Percentiles rank a stretch among this genome's conserved stretches.
Evolutionary conservation across 2,797 vertebrate species (phyloP).

Genomic region (Dryobates pubescens): DNA sequence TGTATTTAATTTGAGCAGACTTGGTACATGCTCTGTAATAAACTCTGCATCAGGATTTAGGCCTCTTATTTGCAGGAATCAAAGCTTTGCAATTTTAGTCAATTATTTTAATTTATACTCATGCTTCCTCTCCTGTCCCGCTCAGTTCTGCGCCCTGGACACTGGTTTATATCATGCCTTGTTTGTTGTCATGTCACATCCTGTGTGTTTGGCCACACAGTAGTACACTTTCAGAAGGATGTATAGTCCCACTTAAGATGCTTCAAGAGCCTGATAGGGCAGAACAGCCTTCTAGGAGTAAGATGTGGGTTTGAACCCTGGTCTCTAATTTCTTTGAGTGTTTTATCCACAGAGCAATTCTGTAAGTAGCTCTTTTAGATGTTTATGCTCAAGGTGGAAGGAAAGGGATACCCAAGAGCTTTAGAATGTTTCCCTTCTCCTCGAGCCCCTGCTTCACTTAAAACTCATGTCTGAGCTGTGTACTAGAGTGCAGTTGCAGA

Average conservation of each 20-base stretch:
- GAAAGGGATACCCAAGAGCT: not conserved
- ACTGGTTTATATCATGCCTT: not conserved
- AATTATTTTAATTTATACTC: not conserved
- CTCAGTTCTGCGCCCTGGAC: not conserved
- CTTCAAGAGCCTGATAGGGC: not conserved
- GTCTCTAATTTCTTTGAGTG: not conserved
- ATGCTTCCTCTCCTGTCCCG: not conserved
- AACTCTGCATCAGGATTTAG: not conserved
- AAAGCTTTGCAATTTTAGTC: not conserved
- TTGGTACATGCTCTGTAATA: not conserved
- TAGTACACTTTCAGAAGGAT: not conserved
- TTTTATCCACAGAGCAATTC: not conserved
- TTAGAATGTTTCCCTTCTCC: not conserved
- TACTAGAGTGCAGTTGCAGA: not conserved
- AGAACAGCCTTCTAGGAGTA: not conserved
- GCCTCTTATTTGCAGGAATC: not conserved
- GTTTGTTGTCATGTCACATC: not conserved
- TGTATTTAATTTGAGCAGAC: not conserved
- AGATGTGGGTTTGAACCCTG: not conserved
- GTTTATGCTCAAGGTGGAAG: not conserved
- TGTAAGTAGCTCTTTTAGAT: not conserved
- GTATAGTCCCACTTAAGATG: not conserved
- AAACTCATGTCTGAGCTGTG: accelerated
- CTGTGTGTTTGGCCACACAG: not conserved
- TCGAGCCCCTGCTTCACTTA: not conserved